These are phyloP conservation scores for Silurus meridionalis DNA, from an alignment of 2,113 vertebrate genomes.

Conservation along the genomic window DNA sequence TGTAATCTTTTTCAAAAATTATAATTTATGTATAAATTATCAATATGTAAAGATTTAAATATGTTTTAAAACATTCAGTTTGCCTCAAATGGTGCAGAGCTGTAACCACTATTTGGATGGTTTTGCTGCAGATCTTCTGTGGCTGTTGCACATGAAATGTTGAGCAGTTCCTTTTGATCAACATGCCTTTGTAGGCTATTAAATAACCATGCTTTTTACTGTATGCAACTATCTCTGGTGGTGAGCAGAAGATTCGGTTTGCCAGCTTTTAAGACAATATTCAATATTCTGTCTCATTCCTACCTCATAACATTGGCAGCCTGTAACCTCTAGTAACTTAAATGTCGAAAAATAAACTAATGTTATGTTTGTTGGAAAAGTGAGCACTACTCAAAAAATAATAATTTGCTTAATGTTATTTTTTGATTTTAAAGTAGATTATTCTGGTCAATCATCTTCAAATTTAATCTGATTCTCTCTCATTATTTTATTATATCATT, in stretches of 20 bases:
- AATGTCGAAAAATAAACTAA: neutral
- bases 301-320: neutral
- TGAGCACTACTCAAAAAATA: neutral
- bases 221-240: neutral
- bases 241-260: neutral
- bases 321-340: neutral
- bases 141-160: too few relatives aligned
- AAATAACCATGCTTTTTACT: neutral
- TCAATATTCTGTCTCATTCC: neutral
- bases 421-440: neutral
- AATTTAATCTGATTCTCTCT: neutral
- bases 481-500: neutral
- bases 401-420: neutral
- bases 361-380: neutral
- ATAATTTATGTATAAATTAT: too few relatives aligned
- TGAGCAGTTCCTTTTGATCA: neutral
- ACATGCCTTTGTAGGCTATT: neutral
- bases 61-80: too few relatives aligned
- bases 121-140: too few relatives aligned
- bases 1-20: too few relatives aligned
- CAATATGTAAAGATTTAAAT: too few relatives aligned
- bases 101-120: too few relatives aligned
- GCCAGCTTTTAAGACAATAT: neutral
- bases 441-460: neutral
- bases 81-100: too few relatives aligned